Evolutionary conservation across 2,113 vertebrate species (phyloP).

Genomic region (Xiphophorus hellerii): DNA sequence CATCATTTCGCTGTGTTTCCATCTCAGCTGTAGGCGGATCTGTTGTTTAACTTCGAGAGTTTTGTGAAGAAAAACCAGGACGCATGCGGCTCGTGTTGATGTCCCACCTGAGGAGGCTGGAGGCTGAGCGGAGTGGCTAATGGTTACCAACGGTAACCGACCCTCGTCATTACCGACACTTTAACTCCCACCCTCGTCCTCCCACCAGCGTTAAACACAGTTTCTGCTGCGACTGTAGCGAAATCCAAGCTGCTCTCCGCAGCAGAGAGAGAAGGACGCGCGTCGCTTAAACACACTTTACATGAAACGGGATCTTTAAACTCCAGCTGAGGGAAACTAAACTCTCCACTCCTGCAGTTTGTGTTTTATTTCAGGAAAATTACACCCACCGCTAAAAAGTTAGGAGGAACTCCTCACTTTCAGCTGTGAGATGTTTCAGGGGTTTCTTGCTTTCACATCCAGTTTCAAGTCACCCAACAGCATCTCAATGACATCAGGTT

Average conservation of each 20-base stretch:
- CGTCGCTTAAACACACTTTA: neutral
- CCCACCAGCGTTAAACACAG: slow-evolving; percentile 15
- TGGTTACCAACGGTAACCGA: slow-evolving; percentile 39
- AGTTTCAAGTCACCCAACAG: neutral
- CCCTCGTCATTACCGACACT: slow-evolving; percentile 41
- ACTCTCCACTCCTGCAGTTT: slow-evolving; percentile 2
- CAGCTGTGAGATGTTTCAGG: neutral
- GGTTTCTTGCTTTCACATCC: neutral
- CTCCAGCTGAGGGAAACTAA: slow-evolving; percentile 20
- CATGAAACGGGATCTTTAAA: slow-evolving; percentile 20
- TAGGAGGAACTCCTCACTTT: neutral
- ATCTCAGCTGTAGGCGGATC: slow-evolving; percentile 56
- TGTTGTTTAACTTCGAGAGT: slow-evolving; percentile 1
- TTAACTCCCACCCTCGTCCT: slow-evolving; percentile 38
- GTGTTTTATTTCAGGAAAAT: neutral
- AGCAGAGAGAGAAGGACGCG: neutral
- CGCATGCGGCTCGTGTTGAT: neutral
- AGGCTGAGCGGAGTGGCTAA: slow-evolving; percentile 22
- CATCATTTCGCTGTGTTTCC: neutral
- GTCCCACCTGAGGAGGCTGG: slow-evolving; percentile 13
- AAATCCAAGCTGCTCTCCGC: slow-evolving; percentile 22
- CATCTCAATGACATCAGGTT: no score
- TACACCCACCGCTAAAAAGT: neutral
- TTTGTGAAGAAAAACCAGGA: slow-evolving; percentile 10
- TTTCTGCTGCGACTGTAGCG: neutral